Conservation (phyloP, 1,140 invertebrate species). For the Calosoma granatense region DNA sequence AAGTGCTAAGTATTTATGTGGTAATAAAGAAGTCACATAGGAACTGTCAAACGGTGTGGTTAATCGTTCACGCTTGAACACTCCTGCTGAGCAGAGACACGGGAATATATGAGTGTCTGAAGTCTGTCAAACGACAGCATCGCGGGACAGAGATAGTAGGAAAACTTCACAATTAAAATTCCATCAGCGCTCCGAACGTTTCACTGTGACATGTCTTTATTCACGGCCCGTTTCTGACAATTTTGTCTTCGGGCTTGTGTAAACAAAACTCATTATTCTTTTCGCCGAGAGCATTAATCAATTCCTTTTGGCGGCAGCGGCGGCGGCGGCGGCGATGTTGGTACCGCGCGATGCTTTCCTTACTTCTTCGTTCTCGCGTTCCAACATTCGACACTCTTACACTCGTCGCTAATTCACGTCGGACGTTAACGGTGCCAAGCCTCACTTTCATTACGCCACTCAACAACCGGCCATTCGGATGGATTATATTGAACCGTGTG, state of each 20-base stretch:
- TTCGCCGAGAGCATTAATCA: conserved; percentile 24
- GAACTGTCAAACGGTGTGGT: too few species aligned
- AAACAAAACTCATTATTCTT: conserved; percentile 27
- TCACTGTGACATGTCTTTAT: conserved; percentile 1
- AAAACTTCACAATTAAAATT: conserved; percentile 20
- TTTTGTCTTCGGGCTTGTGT: conserved; percentile 17
- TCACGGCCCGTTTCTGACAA: conserved; percentile 21
- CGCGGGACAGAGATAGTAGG: too few species aligned
- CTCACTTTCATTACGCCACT: not conserved
- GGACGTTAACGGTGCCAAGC: not conserved
- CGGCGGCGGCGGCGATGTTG: not conserved
- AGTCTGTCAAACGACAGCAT: too few species aligned
- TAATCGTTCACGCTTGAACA: too few species aligned
- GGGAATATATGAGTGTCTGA: too few species aligned
- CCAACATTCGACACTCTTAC: not conserved
- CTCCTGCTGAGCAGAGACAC: too few species aligned
- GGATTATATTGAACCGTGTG: not conserved
- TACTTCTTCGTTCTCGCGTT: not conserved
- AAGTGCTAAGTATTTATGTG: too few species aligned
- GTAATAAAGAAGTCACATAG: too few species aligned
- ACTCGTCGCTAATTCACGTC: not conserved
- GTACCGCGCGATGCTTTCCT: not conserved
- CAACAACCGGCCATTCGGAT: not conserved
- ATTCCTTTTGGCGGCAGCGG: conserved; percentile 19
- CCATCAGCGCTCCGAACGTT: conserved; percentile 13